Conservation (phyloP, 1,140 invertebrate species). For the Aphelenchoides fujianensis region DNA sequence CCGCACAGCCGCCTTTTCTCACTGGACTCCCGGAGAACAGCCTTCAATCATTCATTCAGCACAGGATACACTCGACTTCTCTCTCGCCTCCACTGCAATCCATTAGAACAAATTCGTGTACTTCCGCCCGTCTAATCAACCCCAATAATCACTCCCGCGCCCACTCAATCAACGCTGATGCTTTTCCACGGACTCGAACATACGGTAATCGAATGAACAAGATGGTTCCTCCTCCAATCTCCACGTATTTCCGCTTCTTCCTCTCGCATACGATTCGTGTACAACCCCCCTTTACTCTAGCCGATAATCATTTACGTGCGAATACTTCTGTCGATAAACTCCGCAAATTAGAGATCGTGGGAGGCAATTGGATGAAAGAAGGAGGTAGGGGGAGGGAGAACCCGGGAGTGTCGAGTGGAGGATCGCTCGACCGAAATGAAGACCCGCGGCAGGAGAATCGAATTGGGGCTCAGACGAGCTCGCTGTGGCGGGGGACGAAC, state of each 20-base stretch:
- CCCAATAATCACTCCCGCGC: no score
- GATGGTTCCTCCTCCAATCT: background rate
- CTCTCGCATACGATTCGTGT: background rate
- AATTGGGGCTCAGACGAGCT: constrained; percentile 6
- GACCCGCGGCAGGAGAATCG: no score
- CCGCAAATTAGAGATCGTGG: background rate
- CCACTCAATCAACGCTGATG: no score
- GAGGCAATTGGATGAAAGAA: background rate
- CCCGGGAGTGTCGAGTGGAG: background rate
- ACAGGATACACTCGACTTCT: no score
- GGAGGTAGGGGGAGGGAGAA: background rate
- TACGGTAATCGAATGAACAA: background rate
- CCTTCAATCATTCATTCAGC: no score
- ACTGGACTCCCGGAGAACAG: no score
- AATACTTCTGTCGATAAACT: background rate
- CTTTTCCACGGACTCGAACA: background rate
- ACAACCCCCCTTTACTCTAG: background rate
- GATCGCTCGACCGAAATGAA: no score
- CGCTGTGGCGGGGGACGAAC: constrained; percentile 6
- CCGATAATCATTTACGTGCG: background rate
- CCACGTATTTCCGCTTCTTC: background rate
- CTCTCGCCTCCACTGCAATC: no score
- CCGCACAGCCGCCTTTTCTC: no score
- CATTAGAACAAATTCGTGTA: background rate
- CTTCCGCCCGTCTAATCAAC: background rate